Conservation (phyloP, 2,113 vertebrate genomes). For the Sebastes schlegelii region DNA sequence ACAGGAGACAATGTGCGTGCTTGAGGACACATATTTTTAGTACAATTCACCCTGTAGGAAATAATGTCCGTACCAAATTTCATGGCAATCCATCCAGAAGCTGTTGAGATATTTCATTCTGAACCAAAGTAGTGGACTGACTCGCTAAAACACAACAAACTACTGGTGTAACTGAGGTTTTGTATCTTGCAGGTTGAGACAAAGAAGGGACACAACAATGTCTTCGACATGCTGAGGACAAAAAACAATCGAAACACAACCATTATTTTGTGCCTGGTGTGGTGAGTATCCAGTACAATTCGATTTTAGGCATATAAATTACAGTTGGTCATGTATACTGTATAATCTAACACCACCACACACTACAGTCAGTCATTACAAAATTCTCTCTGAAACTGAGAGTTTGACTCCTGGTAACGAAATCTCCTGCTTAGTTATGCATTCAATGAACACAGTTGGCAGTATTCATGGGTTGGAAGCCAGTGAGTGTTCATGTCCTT, state of each 20-base stretch:
- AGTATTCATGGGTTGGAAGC: too few species aligned
- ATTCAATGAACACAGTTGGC: too few species aligned
- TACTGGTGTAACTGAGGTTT: neutral
- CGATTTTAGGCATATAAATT: too few species aligned
- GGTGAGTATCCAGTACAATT: conserved; percentile 79
- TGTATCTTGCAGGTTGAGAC: neutral
- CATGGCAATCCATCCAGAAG: too few species aligned
- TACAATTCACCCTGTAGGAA: neutral
- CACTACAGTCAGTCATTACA: too few species aligned
- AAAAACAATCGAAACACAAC: conserved; percentile 83
- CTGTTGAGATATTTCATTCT: neutral
- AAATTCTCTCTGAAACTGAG: too few species aligned
- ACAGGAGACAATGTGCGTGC: too few species aligned
- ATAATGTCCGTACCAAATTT: neutral
- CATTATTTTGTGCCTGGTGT: conserved; percentile 85
- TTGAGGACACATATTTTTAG: neutral
- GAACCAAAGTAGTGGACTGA: neutral
- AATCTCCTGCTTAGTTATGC: too few species aligned
- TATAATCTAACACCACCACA: too few species aligned
- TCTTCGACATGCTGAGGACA: conserved; percentile 85
- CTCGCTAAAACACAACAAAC: neutral
- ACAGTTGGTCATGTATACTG: too few species aligned
- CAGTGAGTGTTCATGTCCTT: too few species aligned
- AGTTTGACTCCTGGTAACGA: too few species aligned
- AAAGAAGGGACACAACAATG: conserved; percentile 68